A percentile compares a stretch with the other conserved stretches of the same genome.
Conservation (phyloP, 2,888 invertebrate species). For the Pecten maximus region DNA sequence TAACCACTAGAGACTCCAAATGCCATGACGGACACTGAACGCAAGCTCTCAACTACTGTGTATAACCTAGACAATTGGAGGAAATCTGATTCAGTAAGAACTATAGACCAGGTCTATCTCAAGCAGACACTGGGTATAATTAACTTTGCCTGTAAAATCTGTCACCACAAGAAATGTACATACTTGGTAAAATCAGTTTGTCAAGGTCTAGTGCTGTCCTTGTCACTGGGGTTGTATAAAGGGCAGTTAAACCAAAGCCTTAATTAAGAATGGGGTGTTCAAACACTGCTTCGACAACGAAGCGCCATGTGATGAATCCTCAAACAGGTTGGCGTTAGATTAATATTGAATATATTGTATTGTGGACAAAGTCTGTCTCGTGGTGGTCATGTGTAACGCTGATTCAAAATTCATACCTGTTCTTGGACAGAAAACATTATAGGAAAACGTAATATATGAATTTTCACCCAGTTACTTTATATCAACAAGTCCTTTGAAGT, state of each 20-base stretch:
- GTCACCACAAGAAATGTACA: not conserved
- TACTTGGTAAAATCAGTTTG: constrained; percentile 18
- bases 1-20: not conserved
- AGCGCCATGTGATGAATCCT: not conserved
- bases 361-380: not conserved
- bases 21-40: not conserved
- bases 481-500: no score
- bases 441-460: no score
- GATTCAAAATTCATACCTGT: no score
- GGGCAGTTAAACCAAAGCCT: not conserved
- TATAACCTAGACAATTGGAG: not conserved
- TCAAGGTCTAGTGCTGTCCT: not conserved
- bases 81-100: not conserved
- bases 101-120: not conserved
- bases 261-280: not conserved
- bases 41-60: not conserved
- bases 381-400: not conserved
- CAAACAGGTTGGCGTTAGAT: not conserved
- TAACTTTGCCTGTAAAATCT: constrained; percentile 13
- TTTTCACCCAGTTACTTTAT: no score
- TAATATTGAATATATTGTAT: not conserved
- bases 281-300: not conserved
- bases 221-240: not conserved
- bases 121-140: constrained; percentile 19
- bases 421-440: no score